Evolutionary conservation across 2,888 invertebrate species (phyloP), one percentile per base, ranked within the genome.

Genomic region (Cantharis nigra): DNA sequence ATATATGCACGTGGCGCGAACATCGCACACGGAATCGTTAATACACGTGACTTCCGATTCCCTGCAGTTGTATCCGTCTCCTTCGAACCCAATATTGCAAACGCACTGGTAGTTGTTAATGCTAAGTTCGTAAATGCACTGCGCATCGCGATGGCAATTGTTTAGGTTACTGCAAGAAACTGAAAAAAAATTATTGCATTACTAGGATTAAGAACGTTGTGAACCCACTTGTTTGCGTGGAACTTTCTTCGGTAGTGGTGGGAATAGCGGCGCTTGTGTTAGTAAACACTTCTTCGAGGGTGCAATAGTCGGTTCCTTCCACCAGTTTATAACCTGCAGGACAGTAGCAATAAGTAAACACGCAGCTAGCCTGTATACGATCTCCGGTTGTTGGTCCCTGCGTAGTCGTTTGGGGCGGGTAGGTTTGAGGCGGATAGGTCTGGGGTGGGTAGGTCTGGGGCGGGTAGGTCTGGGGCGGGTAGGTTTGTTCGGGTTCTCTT

Each of bases 21-120:
- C 87, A 79, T 94, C 94, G 85, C 97, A 97, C 62, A 92, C 90
- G 76, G 92, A 91, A 63, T 89, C 89, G 78, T 90, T 89, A 63
- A 90, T 87, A 82, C 93, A 93, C 75, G 92, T 91, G 26, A 90
- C 87, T 71, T 81, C 80, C 81, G 91, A 91, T 83, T 89, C 88
- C 82, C 92, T 91, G 85, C 97, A 97, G 82, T 91, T 91, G 79
- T 91, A 92, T 9, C 97, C 97, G 86, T 97, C 95, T 20, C 97
- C 97, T 84, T 93, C 92, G 88, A 92, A 97, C 3, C 96, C 97
- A n/a, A 92, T 91, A 77, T 93, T 94, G 85, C 98, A 98, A 67
- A 92, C 91, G 85, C 98, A 98, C 75, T 90, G 88, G 83, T 92
- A 92, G 2, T 90, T 88, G 72, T 91, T 89, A 3, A 90, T 89